Evolutionary conservation across 2,797 vertebrate genomes (phyloP).

Genomic region (Argya squamiceps): DNA sequence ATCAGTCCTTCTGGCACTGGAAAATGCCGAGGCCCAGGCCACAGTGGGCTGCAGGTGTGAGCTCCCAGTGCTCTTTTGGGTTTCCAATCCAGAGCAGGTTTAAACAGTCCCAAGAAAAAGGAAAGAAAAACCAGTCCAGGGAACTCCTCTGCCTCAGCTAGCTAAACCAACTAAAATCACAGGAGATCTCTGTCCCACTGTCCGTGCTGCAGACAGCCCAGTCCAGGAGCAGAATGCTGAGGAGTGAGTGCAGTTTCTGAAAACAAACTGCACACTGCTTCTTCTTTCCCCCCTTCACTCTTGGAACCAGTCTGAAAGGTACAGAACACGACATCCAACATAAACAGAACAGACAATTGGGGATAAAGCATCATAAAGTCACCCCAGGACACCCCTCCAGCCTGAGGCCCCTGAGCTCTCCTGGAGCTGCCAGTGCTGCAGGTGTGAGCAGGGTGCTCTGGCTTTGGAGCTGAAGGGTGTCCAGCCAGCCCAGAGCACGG

Average conservation of each 20-base stretch:
- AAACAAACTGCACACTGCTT: not conserved
- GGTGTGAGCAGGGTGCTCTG: fast-evolving
- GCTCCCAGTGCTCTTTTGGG: not conserved
- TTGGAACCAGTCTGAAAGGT: not conserved
- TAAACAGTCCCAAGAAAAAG: not conserved
- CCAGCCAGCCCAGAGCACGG: not conserved
- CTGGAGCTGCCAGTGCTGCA: not conserved
- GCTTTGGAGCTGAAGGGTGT: not conserved
- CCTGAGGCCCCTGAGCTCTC: not conserved
- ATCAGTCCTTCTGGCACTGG: not conserved
- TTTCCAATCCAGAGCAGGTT: not conserved
- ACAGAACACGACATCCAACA: not conserved
- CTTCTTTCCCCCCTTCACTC: not conserved
- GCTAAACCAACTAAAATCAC: not conserved
- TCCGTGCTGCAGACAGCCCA: not conserved
- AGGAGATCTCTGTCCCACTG: not conserved
- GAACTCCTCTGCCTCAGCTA: not conserved
- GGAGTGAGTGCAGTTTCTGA: not conserved
- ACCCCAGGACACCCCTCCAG: not conserved
- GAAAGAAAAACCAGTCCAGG: not conserved
- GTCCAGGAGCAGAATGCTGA: not conserved
- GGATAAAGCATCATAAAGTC: not conserved
- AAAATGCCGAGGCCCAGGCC: too few relatives aligned
- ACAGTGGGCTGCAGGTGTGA: not conserved
- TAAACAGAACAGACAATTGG: not conserved